Base-by-base conservation (phyloP, 2,797 vertebrate species). In the Gymnothorax reevesii region DNA sequence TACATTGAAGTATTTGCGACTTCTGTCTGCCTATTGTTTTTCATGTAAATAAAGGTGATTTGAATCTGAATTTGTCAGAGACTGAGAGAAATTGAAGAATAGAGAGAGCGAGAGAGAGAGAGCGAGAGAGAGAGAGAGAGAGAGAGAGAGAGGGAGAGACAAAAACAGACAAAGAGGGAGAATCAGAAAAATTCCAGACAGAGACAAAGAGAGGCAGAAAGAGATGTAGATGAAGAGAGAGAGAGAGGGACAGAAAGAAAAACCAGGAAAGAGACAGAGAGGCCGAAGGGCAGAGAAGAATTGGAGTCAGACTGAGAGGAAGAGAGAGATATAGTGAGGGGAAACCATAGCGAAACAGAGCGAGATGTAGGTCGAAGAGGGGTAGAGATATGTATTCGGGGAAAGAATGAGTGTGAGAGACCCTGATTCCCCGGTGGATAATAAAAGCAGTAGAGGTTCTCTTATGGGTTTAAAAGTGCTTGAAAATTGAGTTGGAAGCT, bases 401-500 rank as follows among this genome's bases (percentile, higher is more conserved):
- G 82, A 83, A 57, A 62, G 25, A 83, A 57, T 59, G 57, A 33
- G 57, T 17, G 22, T 77, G 87, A 83, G 86, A 84, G 88, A 90
- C 88, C 25, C 25, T 57, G 59, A 54, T 57, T 85, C 84, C 84
- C 66, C 15, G 84, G 73, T 85, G 84, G 84, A 73, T 27, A 57
- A 54, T 85, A 75, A 85, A 85, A n/a, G 83, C 62, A 17, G 55
- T 9, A 22, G 66, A 77, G 80, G 71, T 49, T 77, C 69, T 75
- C 69, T 77, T n/a, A 17, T 55, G 71, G 54, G 25, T 25, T 83
- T 75, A 85, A 77, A 85, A 57, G 84, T 52, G 33, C 42, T 27
- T 57, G 71, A 57, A 75, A 75, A 60, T 77, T 60, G 84, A 69
- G 55, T 77, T 77, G 55, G 62, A 85, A 55, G 54, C 66, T 57